Evolutionary conservation across 1,140 invertebrate genomes (phyloP), one percentile per base, ranked within the genome.

Genomic region (Drosophila leontia): DNA sequence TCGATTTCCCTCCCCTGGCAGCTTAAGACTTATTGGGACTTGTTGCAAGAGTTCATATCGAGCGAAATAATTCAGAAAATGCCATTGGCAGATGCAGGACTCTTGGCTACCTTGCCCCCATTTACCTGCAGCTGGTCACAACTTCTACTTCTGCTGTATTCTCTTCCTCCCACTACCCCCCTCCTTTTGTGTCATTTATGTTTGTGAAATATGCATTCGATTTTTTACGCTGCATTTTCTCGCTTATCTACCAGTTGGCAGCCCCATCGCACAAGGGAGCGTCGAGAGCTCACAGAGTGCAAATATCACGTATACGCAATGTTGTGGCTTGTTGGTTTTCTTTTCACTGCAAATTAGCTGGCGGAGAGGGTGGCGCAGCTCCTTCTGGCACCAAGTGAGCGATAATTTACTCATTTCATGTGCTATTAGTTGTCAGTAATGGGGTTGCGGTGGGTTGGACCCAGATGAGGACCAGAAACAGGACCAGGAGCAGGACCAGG

Each of bases 401-500:
- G 77, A 87, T 87, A 87, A 87, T 81, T 87, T 87, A 87, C 84
- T 87, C 84, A 87, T 87, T 87, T 87, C 84, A 87, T 87, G 84
- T 87, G 80, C 80, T 68, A 87, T 87, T 88, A 88, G 77, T 78
- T 88, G 84, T 84, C 77, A 72, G 55, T 68, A 55, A 55, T 60
- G 37, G 75, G 41, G 39, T 45, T 44, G 39, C 39, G 56, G 44
- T 35, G 39, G 51, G 51, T 32, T 26, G 34, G 41, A 12, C 8
- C 44, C 4, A 32, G 32, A 15, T 15, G n/a, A 44, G n/a, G n/a
- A 48, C 47, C 26, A 19, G 48, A 4, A 17, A 6, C 44, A 12
- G 44, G 32, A 12, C 19, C 23, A 44, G 15, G 41, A 48, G 23
- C 26, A 19, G 48, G 7, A 17, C 17, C 35, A 15, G 7, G 23